A percentile compares a stretch with the other conserved stretches of the same genome.
These are phyloP conservation scores for Drosophila neotestacea DNA, from an alignment of 2,888 invertebrate species.

Conservation along the genomic window DNA sequence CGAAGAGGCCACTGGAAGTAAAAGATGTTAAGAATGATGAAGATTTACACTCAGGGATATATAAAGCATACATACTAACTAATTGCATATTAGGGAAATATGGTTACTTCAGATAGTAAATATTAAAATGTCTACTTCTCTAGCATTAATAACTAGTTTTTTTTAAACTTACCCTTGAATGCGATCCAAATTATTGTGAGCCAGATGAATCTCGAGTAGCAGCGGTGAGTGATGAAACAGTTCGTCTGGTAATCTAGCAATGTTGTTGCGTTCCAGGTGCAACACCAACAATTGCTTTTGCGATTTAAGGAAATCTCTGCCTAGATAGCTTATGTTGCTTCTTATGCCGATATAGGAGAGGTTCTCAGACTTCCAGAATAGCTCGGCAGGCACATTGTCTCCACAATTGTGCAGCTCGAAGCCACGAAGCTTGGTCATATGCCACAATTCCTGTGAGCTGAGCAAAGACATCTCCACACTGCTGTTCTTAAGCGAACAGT, in stretches of 20 bases:
- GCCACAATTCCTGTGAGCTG: conserved; percentile 68
- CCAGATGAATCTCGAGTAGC: conserved; percentile 65
- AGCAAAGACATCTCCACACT: conserved; percentile 69
- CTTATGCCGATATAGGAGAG: conserved; percentile 64
- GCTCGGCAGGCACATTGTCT: conserved; percentile 66
- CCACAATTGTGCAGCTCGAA: conserved; percentile 67
- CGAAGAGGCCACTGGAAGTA: conserved; percentile 61
- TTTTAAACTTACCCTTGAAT: conserved; percentile 59
- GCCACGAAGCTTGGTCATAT: conserved; percentile 59
- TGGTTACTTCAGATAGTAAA: too few species aligned
- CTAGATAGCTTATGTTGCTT: conserved; percentile 68
- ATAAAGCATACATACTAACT: too few species aligned
- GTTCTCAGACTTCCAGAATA: conserved; percentile 69
- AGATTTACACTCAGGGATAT: neutral
- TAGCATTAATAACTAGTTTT: neutral
- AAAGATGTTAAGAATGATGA: neutral
- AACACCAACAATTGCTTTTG: conserved; percentile 60
- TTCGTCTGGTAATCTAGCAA: conserved; percentile 65
- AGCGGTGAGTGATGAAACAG: conserved; percentile 59
- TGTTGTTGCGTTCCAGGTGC: conserved; percentile 62
- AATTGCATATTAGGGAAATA: too few species aligned
- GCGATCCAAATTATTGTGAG: conserved; percentile 65
- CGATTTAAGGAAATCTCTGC: conserved; percentile 61
- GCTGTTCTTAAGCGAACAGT: conserved; percentile 64
- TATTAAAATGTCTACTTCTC: too few species aligned